Percentiles rank a stretch among this genome's conserved stretches.
phyloP scores from a whole-genome alignment of 2,113 vertebrate species.

The Scalopus aquaticus region DNA sequence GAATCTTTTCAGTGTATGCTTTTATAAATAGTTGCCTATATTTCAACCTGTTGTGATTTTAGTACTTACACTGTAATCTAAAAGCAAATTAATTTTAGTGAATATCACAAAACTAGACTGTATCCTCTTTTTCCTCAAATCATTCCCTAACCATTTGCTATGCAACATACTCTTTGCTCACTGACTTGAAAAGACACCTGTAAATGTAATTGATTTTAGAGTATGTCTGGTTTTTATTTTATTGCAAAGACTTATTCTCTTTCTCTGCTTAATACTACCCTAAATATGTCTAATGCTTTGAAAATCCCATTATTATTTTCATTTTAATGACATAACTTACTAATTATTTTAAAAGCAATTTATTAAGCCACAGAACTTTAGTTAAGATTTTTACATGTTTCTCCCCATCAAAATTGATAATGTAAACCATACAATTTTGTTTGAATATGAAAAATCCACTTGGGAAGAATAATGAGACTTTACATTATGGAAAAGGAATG shows the following conservation, averaged over 20 bases:
- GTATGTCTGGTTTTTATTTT: background rate
- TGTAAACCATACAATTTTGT: background rate
- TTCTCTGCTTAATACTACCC: background rate
- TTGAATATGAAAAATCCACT: background rate
- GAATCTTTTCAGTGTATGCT: background rate
- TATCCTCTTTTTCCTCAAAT: background rate
- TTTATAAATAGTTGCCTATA: background rate
- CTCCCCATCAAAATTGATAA: background rate
- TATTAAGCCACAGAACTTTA: background rate
- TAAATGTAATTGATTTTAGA: background rate
- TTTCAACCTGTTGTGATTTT: background rate
- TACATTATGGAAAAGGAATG: background rate
- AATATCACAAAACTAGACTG: background rate
- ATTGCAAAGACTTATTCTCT: background rate
- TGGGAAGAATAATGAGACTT: background rate
- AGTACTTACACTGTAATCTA: background rate
- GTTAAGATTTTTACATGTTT: background rate
- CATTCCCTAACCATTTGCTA: background rate
- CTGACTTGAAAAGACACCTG: background rate
- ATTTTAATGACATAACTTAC: background rate
- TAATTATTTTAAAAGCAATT: background rate
- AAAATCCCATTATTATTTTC: background rate
- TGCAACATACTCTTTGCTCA: background rate
- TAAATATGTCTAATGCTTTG: background rate
- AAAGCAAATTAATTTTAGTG: background rate